phyloP scores from a whole-genome alignment of 2,797 vertebrate genomes.

The Cirrhinus mrigala region DNA sequence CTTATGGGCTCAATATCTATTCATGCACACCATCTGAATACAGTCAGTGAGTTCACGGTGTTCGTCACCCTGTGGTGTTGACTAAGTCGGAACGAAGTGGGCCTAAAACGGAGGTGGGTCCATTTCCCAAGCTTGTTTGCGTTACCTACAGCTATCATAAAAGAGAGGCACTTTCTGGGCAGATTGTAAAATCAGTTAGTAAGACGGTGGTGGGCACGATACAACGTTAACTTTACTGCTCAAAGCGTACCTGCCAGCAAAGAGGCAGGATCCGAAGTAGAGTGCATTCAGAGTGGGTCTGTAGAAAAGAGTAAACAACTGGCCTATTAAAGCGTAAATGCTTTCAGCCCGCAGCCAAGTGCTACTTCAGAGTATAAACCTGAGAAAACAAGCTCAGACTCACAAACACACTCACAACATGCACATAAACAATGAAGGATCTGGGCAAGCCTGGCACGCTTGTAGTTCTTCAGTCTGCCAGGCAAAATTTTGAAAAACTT shows the following conservation, averaged over 20 bases:
- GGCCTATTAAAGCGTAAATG: conserved; percentile 75
- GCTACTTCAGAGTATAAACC: conserved; percentile 68
- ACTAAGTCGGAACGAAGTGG: conserved; percentile 21
- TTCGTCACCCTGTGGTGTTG: conserved; percentile 40
- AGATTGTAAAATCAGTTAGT: conserved; percentile 68
- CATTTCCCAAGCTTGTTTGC: conserved; percentile 62
- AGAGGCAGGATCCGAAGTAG: conserved; percentile 44
- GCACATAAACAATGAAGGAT: conserved; percentile 23
- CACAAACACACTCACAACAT: conserved; percentile 54
- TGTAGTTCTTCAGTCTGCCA: conserved; percentile 16
- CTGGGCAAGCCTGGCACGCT: conserved; percentile 30
- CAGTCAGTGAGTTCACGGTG: conserved; percentile 50
- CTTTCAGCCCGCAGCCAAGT: conserved; percentile 66
- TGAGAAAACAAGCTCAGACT: conserved; percentile 63
- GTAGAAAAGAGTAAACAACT: conserved; percentile 76
- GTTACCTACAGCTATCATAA: conserved; percentile 69
- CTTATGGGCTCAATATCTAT: conserved; percentile 36
- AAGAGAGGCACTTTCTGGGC: conserved; percentile 50
- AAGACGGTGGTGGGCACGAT: conserved; percentile 66
- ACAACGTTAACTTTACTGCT: conserved; percentile 70
- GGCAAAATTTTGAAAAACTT: background rate
- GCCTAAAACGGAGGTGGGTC: conserved; percentile 50
- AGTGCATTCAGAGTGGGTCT: conserved; percentile 62
- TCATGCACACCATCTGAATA: conserved; percentile 30
- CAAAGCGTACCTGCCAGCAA: conserved; percentile 67